A percentile compares a stretch with the other conserved stretches of the same genome.
These are phyloP conservation scores for Cryptocephalus moraei DNA, from an alignment of 2,888 invertebrate genomes.

Conservation along the genomic window DNA sequence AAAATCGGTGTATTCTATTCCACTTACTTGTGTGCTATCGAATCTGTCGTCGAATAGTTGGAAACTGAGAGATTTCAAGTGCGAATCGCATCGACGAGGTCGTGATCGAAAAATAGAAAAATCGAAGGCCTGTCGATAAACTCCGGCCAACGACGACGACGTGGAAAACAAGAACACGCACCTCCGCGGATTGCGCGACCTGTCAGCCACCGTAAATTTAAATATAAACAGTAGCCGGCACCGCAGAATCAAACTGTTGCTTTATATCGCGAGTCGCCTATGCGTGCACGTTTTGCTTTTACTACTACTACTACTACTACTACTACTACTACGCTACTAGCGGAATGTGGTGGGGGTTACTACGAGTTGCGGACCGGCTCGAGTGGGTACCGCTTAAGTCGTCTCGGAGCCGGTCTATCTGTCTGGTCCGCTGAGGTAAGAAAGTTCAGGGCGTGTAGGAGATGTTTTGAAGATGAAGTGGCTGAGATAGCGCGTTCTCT, in stretches of 20 bases:
- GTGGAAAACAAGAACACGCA: too few relatives aligned
- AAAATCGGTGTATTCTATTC: too few relatives aligned
- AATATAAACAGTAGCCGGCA: conserved; percentile 16
- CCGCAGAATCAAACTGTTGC: not conserved
- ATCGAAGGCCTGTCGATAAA: too few relatives aligned
- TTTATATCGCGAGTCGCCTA: conserved; percentile 7
- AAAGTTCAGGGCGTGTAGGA: conserved; percentile 36
- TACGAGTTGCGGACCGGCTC: conserved; percentile 28
- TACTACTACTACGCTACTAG: conserved; percentile 32
- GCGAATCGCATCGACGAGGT: too few relatives aligned
- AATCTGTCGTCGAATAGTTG: too few relatives aligned
- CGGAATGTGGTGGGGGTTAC: conserved; percentile 36
- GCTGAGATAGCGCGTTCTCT: conserved; percentile 9
- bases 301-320: not conserved
- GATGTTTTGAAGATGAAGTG: conserved; percentile 23
- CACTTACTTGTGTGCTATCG: too few relatives aligned
- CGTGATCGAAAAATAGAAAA: too few relatives aligned
- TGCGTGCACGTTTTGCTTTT: conserved; percentile 16
- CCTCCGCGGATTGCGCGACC: conserved; percentile 1
- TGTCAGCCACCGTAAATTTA: conserved; percentile 10
- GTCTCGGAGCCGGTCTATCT: conserved; percentile 10
- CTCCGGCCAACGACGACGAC: too few relatives aligned
- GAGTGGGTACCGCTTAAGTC: conserved; percentile 11
- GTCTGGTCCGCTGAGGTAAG: conserved; percentile 28
- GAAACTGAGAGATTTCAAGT: too few relatives aligned